Percentiles rank a stretch among this genome's conserved stretches.
Evolutionary conservation across 2,113 vertebrate genomes (phyloP).

Genomic region (Dipodomys ordii): DNA sequence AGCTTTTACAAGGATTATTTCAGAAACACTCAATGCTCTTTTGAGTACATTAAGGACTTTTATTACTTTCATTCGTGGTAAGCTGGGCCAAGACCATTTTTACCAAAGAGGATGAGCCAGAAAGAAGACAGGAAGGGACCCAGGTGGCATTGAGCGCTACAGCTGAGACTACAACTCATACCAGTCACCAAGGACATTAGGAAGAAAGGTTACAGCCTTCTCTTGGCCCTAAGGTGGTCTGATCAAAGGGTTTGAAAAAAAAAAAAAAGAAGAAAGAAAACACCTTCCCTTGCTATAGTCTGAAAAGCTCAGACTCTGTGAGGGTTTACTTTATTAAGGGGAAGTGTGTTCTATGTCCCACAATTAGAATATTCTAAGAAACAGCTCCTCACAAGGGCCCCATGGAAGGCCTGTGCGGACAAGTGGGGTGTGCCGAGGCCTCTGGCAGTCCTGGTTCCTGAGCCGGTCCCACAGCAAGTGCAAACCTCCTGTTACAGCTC

Average conservation of each 20-base stretch:
- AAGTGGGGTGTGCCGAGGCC: neutral
- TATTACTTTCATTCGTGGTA: slow-evolving; percentile 23
- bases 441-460: neutral
- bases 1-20: slow-evolving; percentile 45
- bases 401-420: slow-evolving; percentile 4
- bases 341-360: neutral
- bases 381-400: neutral
- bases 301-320: neutral
- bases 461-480: neutral
- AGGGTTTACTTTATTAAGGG: neutral
- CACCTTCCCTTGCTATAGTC: neutral
- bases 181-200: neutral
- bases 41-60: slow-evolving; percentile 7
- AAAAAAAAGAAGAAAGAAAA: neutral
- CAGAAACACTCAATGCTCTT: slow-evolving; percentile 17
- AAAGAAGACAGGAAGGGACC: neutral
- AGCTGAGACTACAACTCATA: neutral
- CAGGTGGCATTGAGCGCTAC: neutral
- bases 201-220: neutral
- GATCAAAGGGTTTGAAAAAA: slow-evolving; percentile 24
- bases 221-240: neutral
- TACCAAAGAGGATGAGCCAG: slow-evolving; percentile 20
- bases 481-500: neutral
- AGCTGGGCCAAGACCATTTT: slow-evolving; percentile 1
- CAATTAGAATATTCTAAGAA: slow-evolving; percentile 32